Evolutionary conservation across 1,140 invertebrate species (phyloP).

Genomic region (Pogonognathellus flavescens): DNA sequence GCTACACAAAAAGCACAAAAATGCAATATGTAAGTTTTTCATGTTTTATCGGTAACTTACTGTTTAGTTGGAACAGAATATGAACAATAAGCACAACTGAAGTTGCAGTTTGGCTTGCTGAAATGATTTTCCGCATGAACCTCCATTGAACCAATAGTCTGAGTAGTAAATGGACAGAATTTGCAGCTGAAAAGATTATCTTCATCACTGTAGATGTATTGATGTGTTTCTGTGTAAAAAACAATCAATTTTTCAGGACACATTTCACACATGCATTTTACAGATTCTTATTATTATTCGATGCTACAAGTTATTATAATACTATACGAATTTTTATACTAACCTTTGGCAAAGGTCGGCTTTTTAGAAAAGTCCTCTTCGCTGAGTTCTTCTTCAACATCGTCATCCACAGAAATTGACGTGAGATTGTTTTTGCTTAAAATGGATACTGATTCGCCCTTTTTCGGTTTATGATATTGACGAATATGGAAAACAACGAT

Average conservation of each 20-base stretch:
- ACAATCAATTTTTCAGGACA: background rate
- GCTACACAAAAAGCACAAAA: too few species aligned
- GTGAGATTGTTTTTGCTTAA: constrained; percentile 59
- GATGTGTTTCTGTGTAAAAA: constrained; percentile 54
- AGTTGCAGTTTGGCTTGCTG: constrained; percentile 78
- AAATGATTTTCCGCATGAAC: constrained; percentile 82
- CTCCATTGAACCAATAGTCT: constrained; percentile 77
- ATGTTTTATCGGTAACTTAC: constrained; percentile 69
- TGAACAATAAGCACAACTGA: constrained; percentile 86
- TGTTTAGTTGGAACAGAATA: constrained; percentile 79
- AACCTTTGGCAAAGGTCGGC: constrained; percentile 13
- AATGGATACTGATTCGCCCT: constrained; percentile 62
- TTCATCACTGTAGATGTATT: constrained; percentile 52
- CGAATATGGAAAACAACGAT: constrained; percentile 79
- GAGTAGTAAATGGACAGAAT: constrained; percentile 82
- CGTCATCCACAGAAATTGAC: constrained; percentile 26
- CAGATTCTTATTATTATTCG: background rate
- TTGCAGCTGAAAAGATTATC: constrained; percentile 73
- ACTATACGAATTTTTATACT: background rate
- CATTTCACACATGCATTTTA: background rate
- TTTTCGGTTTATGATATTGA: constrained; percentile 71
- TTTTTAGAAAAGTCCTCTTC: constrained; percentile 4
- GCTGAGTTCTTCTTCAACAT: constrained; percentile 20
- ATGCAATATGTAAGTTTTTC: too few species aligned
- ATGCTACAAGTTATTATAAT: background rate